Evolutionary conservation across 2,797 vertebrate genomes (phyloP), one percentile per base, ranked within the genome.

Genomic region (Ctenopoma multispine): DNA sequence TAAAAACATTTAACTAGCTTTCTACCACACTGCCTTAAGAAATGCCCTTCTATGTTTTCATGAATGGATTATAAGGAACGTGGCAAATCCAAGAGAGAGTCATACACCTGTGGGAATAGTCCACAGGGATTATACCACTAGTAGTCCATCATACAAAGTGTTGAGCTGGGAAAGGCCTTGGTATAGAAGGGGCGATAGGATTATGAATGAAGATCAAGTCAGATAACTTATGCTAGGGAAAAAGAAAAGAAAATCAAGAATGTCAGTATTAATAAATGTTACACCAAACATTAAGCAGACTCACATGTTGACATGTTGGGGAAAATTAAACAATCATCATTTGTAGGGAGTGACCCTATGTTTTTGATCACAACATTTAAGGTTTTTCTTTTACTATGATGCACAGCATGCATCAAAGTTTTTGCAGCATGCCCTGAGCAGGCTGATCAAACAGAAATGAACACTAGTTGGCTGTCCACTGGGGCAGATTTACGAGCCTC

Each of bases 401-500:
- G 24, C 51, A 55, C 49, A 61, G 58, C 29, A 44, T 63, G 70
- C 55, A 56, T 38, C 13, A 14, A 3, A 5, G 67, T 49, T 62
- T 72, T 24, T 62, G 29, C 58, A 77, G 73, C 24, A 36, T 49
- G 53, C 12, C 46, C 65, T n/a, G 24, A 41, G 21, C 59, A 15
- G 64, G 14, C 64, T 81, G 79, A 83, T 85, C 72, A 77, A 71
- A 80, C 85, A 58, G 40, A 58, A 63, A 49, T 61, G 38, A 83
- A 68, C 89, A 89, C 87, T 92, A 87, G 90, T 58, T 59, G 34
- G 20, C 67, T 75, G 84, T 89, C 84, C 67, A 75, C 79, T 27
- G 44, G 4, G 68, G 62, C 64, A 56, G 41, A 84, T 82, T 83
- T 79, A 83, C 17, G 60, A 86, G 73, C 69, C 81, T 68, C 71